A percentile compares a stretch with the other conserved stretches of the same genome.
Evolutionary conservation across 2,797 vertebrate genomes (phyloP).

Genomic region (Triplophysa bombifrons): DNA sequence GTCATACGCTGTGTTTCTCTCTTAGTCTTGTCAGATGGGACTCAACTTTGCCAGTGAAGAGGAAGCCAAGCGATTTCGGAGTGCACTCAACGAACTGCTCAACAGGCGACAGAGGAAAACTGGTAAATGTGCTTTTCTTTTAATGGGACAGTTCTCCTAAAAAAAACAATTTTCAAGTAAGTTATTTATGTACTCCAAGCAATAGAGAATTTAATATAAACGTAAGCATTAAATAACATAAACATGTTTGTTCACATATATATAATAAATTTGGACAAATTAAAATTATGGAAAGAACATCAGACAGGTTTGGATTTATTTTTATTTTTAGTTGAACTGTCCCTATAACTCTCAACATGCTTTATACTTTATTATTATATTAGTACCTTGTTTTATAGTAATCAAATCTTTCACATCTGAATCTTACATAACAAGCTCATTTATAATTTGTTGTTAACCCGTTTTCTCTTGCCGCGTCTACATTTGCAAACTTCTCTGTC

Average conservation of each 20-base stretch:
- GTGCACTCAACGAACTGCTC: constrained; percentile 86
- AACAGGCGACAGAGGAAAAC: constrained; percentile 90
- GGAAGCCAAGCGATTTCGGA: constrained; percentile 91
- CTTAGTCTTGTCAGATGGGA: constrained; percentile 91
- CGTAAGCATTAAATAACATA: too few species aligned
- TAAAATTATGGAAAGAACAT: neutral
- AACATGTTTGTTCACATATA: neutral
- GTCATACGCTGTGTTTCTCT: constrained; percentile 46
- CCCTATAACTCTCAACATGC: neutral
- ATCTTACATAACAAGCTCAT: neutral
- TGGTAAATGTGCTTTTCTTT: constrained; percentile 69
- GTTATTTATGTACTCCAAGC: too few species aligned
- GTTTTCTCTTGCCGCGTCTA: constrained; percentile 1
- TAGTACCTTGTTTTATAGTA: neutral
- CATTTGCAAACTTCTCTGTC: neutral
- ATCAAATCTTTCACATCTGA: neutral
- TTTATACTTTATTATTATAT: neutral
- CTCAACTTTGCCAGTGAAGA: constrained; percentile 98
- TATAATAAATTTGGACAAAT: neutral
- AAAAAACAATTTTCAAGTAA: neutral
- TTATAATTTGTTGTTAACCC: constrained; percentile 9
- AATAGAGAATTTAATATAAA: too few species aligned
- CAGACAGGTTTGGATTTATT: neutral
- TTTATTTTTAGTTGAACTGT: neutral
- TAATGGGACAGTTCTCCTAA: neutral